Percentiles rank a stretch among this genome's conserved stretches.
These are phyloP conservation scores for Acronicta aceris DNA, from an alignment of 2,888 invertebrate species.

Conservation along the genomic window DNA sequence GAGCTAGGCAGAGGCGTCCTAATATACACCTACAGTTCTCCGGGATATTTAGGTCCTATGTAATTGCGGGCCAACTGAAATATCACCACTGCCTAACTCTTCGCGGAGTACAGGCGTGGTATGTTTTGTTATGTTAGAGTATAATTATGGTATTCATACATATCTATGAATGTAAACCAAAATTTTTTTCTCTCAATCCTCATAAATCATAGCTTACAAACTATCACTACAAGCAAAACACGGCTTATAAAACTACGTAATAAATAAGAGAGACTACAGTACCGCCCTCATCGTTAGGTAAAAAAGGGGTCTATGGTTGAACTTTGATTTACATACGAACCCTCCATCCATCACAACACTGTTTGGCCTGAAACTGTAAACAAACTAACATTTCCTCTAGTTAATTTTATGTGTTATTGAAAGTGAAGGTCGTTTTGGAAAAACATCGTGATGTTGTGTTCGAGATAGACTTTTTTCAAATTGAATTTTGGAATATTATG, in stretches of 20 bases:
- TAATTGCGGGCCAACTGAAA: no score
- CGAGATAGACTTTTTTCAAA: neutral
- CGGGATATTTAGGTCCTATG: no score
- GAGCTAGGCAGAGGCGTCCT: no score
- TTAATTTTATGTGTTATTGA: constrained; percentile 2
- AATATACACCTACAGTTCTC: no score
- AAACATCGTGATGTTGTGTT: neutral
- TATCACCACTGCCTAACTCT: no score
- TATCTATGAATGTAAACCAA: no score
- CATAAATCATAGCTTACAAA: constrained; percentile 31
- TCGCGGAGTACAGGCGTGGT: no score
- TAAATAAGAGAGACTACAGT: constrained; percentile 42
- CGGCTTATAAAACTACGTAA: constrained; percentile 23
- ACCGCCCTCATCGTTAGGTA: constrained; percentile 22
- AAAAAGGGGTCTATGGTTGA: constrained; percentile 40
- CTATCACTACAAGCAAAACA: constrained; percentile 6
- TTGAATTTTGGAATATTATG: no score
- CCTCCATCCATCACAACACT: constrained; percentile 33
- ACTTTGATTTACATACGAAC: constrained; percentile 36
- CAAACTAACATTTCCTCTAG: constrained; percentile 21
- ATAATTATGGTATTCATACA: no score
- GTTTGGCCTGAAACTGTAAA: constrained; percentile 21
- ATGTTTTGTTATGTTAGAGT: no score
- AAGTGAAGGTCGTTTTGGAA: neutral
- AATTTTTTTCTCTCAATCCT: neutral